These are phyloP conservation scores for Ondatra zibethicus DNA, from an alignment of 2,113 vertebrate species.

Conservation along the genomic window DNA sequence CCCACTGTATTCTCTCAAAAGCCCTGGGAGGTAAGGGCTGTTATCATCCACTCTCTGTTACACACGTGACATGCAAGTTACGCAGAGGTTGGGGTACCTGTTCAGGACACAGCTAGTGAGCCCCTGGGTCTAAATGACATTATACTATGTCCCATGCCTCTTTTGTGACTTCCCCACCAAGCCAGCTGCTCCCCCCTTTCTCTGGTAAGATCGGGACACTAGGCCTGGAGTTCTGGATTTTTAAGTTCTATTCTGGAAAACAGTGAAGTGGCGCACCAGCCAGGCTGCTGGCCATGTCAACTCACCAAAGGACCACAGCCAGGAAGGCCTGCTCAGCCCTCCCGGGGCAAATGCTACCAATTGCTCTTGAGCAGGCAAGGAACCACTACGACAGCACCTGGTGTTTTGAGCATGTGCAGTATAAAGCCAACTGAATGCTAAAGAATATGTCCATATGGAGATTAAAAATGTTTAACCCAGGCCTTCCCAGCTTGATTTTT, in stretches of 20 bases:
- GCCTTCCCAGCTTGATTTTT: neutral
- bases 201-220: neutral
- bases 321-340: fast-evolving
- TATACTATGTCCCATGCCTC: neutral
- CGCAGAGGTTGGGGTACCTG: neutral
- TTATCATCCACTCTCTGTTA: neutral
- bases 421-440: neutral
- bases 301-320: neutral
- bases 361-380: neutral
- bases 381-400: neutral
- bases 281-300: neutral
- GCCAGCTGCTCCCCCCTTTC: neutral
- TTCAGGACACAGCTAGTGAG: neutral
- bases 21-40: neutral
- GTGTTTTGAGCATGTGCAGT: neutral
- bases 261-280: neutral
- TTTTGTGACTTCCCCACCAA: neutral
- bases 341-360: neutral
- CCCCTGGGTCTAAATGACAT: neutral
- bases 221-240: neutral
- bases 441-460: neutral
- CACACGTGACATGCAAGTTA: neutral
- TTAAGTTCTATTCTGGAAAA: constrained; percentile 1
- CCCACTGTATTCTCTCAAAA: neutral
- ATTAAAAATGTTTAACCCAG: neutral